Percentiles rank a stretch among this genome's conserved stretches.
These are phyloP conservation scores for Catostomus latipinnis DNA, from an alignment of 2,797 vertebrate genomes.

Conservation along the genomic window DNA sequence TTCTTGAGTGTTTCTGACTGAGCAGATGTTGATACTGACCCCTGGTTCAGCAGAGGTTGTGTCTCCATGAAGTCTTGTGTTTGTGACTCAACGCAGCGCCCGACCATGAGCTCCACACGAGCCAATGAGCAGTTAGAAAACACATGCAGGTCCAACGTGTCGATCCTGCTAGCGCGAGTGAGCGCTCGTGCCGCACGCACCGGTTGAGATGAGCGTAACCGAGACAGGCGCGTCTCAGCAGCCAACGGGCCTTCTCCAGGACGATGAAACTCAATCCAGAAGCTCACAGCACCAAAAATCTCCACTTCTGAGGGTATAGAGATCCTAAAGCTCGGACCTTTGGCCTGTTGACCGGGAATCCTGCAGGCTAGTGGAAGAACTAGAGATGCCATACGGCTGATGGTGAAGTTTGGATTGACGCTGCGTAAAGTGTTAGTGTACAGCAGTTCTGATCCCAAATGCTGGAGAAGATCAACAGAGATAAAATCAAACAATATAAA, in stretches of 20 bases:
- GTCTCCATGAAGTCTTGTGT: slow-evolving; percentile 61
- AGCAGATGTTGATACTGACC: slow-evolving; percentile 65
- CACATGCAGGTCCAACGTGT: slow-evolving; percentile 68
- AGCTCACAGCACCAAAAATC: slow-evolving; percentile 58
- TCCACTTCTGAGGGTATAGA: slow-evolving; percentile 56
- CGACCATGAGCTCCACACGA: slow-evolving; percentile 67
- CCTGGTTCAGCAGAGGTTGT: slow-evolving; percentile 54
- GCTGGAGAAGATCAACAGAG: slow-evolving; percentile 59
- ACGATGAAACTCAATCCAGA: slow-evolving; percentile 62
- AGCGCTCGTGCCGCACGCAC: neutral
- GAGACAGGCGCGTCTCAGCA: slow-evolving; percentile 31
- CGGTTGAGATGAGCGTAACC: neutral
- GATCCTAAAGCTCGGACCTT: slow-evolving; percentile 39
- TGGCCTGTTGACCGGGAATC: slow-evolving; percentile 53
- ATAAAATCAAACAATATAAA: no score
- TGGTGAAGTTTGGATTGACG: slow-evolving; percentile 50
- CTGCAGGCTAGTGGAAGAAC: slow-evolving; percentile 74
- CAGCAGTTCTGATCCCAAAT: slow-evolving; percentile 71
- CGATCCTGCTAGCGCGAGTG: slow-evolving; percentile 7
- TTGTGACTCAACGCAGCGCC: slow-evolving; percentile 62
- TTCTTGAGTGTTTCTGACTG: no score
- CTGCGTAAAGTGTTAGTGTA: slow-evolving; percentile 75
- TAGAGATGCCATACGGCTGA: slow-evolving; percentile 68
- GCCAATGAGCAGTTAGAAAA: slow-evolving; percentile 62
- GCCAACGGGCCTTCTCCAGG: slow-evolving; percentile 67